A percentile compares a stretch with the other conserved stretches of the same genome.
These are phyloP conservation scores for Stegostoma tigrinum DNA, from an alignment of 2,113 vertebrate genomes.

Conservation along the genomic window DNA sequence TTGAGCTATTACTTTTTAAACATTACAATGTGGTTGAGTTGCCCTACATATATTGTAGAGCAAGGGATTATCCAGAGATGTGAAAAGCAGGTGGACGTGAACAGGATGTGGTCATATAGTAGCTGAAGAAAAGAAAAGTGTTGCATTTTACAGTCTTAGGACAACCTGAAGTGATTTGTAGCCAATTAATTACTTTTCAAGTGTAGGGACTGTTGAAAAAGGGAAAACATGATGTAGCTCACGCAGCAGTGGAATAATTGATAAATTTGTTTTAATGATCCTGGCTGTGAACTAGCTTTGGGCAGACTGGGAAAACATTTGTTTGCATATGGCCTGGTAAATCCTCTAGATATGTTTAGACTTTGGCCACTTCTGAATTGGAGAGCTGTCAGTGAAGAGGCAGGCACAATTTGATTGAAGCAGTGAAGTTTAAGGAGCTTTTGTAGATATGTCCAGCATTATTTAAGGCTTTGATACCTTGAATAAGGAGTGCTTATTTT, in stretches of 20 bases:
- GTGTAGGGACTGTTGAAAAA: background rate
- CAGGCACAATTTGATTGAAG: background rate
- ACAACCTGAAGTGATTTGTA: background rate
- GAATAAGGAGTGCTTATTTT: background rate
- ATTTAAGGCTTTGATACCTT: background rate
- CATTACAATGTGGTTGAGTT: background rate
- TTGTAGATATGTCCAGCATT: background rate
- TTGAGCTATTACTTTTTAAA: background rate
- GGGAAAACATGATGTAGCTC: background rate
- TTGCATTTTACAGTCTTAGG: background rate
- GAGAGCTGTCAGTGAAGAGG: background rate
- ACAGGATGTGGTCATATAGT: slow-evolving; percentile 49
- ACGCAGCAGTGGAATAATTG: background rate
- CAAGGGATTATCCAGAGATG: background rate
- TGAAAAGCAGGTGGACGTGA: slow-evolving; percentile 41
- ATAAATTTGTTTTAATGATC: background rate
- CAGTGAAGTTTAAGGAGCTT: background rate
- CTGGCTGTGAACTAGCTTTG: background rate
- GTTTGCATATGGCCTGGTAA: background rate
- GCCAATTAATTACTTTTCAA: background rate
- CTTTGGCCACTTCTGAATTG: background rate
- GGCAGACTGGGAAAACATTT: background rate
- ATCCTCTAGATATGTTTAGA: background rate
- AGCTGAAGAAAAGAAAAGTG: background rate
- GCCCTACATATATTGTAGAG: background rate